phyloP scores from a whole-genome alignment of 2,888 invertebrate genomes.

The Rotaria socialis region DNA sequence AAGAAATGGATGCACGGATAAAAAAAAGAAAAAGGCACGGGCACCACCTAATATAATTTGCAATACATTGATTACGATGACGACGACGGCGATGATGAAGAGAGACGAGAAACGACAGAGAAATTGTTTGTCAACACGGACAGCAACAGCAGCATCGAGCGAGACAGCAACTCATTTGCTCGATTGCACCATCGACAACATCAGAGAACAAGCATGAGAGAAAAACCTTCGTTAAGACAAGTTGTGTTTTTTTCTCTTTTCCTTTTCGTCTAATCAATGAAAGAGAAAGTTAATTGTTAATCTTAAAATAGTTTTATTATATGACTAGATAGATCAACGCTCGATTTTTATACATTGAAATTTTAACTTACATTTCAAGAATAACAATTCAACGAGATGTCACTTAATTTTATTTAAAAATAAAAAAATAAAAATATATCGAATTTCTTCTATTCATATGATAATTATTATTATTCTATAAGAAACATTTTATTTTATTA shows the following conservation, averaged over 20 bases:
- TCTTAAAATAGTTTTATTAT: not conserved
- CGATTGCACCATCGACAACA: conserved; percentile 6
- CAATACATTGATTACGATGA: conserved; percentile 29
- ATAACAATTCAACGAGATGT: no score
- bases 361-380: not conserved
- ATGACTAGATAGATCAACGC: not conserved
- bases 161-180: conserved; percentile 26
- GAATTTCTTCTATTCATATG: no score
- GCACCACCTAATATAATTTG: conserved; percentile 32
- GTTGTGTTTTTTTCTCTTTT: not conserved
- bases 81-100: not conserved
- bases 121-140: conserved; percentile 32
- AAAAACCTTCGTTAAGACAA: conserved; percentile 18
- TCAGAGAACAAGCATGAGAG: conserved; percentile 18
- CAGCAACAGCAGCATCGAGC: not conserved
- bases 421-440: no score
- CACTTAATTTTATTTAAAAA: no score
- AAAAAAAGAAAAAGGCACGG: not conserved
- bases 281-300: not conserved
- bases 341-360: not conserved
- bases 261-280: not conserved
- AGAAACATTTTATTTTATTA: no score
- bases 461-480: no score
- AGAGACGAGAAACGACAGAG: not conserved
- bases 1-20: conserved; percentile 20